These are phyloP conservation scores for Sesia bembeciformis DNA, from an alignment of 2,888 invertebrate genomes.

Conservation along the genomic window DNA sequence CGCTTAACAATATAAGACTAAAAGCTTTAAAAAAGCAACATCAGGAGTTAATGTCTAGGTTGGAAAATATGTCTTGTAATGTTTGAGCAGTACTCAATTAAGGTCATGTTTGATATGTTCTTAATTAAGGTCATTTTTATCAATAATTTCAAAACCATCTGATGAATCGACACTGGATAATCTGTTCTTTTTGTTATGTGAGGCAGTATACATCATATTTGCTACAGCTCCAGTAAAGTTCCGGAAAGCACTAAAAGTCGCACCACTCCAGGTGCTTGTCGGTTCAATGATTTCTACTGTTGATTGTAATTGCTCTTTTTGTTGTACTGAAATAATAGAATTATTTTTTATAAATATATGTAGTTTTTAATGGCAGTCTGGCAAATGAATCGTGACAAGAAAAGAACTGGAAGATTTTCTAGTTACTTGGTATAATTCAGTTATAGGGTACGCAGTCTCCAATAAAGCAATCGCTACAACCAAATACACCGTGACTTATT, in stretches of 20 bases:
- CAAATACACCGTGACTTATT: too few relatives aligned
- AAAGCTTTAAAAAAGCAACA: slow-evolving; percentile 62
- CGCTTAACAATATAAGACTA: slow-evolving; percentile 47
- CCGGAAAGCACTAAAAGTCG: slow-evolving; percentile 52
- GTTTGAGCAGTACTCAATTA: slow-evolving; percentile 15
- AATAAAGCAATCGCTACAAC: too few relatives aligned
- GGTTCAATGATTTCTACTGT: slow-evolving; percentile 44
- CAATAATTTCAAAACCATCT: slow-evolving; percentile 68
- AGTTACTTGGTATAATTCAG: too few relatives aligned
- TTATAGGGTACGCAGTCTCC: too few relatives aligned
- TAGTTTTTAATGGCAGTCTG: too few relatives aligned
- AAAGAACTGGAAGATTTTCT: too few relatives aligned
- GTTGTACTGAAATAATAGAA: slow-evolving; percentile 34
- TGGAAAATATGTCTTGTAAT: slow-evolving; percentile 51
- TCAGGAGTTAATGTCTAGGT: slow-evolving; percentile 55
- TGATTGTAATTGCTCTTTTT: slow-evolving; percentile 39
- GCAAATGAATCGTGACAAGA: too few relatives aligned
- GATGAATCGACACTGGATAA: slow-evolving; percentile 55
- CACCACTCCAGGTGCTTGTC: slow-evolving; percentile 41
- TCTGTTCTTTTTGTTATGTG: slow-evolving; percentile 37
- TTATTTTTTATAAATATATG: too few relatives aligned
- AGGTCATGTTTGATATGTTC: background rate
- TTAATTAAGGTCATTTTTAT: slow-evolving; percentile 53
- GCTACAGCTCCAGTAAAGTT: slow-evolving; percentile 49
- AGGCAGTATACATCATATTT: slow-evolving; percentile 41